A percentile compares a stretch with the other conserved stretches of the same genome.
Evolutionary conservation across 2,888 invertebrate species (phyloP).

Genomic region (Dromius quadrimaculatus): DNA sequence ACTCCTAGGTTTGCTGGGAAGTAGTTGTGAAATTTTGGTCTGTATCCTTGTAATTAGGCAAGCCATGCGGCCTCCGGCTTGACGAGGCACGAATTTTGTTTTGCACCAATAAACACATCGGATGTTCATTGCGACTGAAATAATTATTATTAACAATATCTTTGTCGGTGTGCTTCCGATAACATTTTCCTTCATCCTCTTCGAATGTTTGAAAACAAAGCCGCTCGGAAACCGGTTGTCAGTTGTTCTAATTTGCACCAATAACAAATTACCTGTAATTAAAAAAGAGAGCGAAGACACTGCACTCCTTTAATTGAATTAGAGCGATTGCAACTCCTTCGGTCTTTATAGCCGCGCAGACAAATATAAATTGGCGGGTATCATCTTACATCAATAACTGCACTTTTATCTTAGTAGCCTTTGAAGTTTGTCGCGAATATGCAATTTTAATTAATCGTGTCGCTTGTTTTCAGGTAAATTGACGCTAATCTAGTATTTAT

Average conservation of each 20-base stretch:
- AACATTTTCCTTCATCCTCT: no score
- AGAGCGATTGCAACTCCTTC: conserved; percentile 41
- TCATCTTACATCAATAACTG: conserved; percentile 44
- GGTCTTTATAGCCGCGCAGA: conserved; percentile 37
- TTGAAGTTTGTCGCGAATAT: conserved; percentile 44
- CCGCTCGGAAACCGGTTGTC: conserved; percentile 30
- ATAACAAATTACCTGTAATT: conserved; percentile 61
- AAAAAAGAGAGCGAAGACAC: conserved; percentile 54
- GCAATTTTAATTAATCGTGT: conserved; percentile 35
- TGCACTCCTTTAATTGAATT: conserved; percentile 44
- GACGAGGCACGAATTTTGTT: no score
- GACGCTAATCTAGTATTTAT: conserved; percentile 27
- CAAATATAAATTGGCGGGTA: conserved; percentile 41
- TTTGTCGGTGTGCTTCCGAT: no score
- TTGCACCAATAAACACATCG: no score
- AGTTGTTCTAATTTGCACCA: conserved; percentile 59
- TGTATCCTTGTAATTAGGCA: no score
- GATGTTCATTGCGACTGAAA: no score
- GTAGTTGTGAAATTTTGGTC: no score
- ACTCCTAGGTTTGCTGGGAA: no score
- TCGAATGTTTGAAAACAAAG: no score
- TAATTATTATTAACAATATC: no score
- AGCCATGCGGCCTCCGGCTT: no score
- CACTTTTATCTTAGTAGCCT: conserved; percentile 36
- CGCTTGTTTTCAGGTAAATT: conserved; percentile 35